Evolutionary conservation across 2,888 invertebrate species (phyloP), one percentile per base, ranked within the genome.

Genomic region (Argyra leucocephala): DNA sequence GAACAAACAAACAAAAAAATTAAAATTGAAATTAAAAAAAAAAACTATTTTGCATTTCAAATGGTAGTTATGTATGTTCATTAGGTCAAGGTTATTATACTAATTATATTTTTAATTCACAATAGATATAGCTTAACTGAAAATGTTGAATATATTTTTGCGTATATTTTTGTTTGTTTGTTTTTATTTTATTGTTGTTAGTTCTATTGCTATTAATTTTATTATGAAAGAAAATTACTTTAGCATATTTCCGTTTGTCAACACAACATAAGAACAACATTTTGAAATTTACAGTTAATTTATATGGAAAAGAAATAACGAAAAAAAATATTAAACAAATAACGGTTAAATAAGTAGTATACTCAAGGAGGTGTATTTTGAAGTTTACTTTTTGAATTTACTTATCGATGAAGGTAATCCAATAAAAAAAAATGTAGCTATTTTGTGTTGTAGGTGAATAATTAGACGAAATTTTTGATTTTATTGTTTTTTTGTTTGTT

Each of bases 181-280:
- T 48, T 48, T 3, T 3, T 12, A 15, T 48, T 48, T 48, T 18
- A 3, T 48, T 48, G 5, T 31, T 31, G 18, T 48, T 48, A 18
- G 18, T 31, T 31, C 10, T 31, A 10, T 31, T 31, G 31, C 10
- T 31, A 5, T 48, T 48, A 18, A 18, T 15, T 48, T 15, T 48
- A 48, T 48, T 48, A 48, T 48, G 48, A 48, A 48, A 48, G 48
- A 48, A 48, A 48, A 48, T 15, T 48, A 48, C n/a, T 48, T 48
- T 48, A 48, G 48, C 48, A 18, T 48, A 48, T 48, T 48, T 48
- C 48, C 48, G 12, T 48, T 48, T 48, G 48, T 48, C 48, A 48
- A 48, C 48, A 37, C 12, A 37, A 37, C 3, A 37, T 15, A 48
- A 48, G 18, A 31, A 48, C 48, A 48, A 48, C 15, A 48, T 18